A percentile compares a stretch with the other conserved stretches of the same genome.
These are phyloP conservation scores for Dromaius novaehollandiae DNA, from an alignment of 2,113 vertebrate species.

Conservation along the genomic window DNA sequence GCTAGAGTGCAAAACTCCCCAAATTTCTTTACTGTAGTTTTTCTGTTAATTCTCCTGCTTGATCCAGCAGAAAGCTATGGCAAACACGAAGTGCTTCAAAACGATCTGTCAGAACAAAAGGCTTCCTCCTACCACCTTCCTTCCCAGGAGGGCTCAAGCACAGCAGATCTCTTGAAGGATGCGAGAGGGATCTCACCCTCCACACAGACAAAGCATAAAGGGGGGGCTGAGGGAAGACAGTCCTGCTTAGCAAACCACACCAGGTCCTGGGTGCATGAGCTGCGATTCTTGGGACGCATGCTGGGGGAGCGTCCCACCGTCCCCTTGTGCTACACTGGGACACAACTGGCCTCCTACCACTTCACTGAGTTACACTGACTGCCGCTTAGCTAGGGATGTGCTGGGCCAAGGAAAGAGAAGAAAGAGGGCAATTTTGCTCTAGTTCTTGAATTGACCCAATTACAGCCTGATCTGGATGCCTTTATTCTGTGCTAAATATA, in stretches of 20 bases:
- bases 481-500: neutral
- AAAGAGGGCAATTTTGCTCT: neutral
- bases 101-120: neutral
- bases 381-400: neutral
- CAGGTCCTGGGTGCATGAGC: neutral
- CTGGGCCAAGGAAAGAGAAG: neutral
- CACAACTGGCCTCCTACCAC: neutral
- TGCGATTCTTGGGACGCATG: rapidly evolving
- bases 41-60: neutral
- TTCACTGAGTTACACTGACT: rapidly evolving
- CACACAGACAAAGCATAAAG: neutral
- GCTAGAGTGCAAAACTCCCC: neutral
- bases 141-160: neutral
- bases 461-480: neutral
- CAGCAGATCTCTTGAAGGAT: neutral
- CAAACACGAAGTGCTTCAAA: neutral
- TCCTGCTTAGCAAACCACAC: neutral
- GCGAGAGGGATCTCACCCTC: neutral
- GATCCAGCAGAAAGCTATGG: neutral
- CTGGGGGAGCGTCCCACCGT: neutral
- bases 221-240: neutral
- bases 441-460: neutral
- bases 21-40: neutral
- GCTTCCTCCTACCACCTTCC: neutral
- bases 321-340: rapidly evolving